Evolutionary conservation across 2,113 vertebrate genomes (phyloP), one percentile per base, ranked within the genome.

Genomic region (Psilopsiagon aurifrons): DNA sequence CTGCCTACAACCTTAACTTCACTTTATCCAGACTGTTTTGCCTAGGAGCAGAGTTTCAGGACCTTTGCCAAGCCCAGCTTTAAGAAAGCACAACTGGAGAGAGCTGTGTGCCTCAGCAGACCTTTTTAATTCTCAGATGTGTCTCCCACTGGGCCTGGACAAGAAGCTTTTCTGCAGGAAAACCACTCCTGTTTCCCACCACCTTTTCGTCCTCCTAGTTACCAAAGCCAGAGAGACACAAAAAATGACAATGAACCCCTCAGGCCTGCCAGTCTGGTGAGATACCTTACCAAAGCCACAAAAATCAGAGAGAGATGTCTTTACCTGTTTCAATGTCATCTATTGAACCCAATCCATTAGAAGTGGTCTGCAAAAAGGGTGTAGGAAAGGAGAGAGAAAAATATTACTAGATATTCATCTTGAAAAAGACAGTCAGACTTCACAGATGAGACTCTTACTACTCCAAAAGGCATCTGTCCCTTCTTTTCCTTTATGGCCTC

Each of bases 241-340:
- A 80, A 93, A 24, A 46, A 71, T 69, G 57, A 44, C 2, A 5
- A 64, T 27, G 12, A 86, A 78, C 24, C 22, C 47, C 69, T 93
- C 66, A 84, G 84, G 35, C 60, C 35, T 70, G 35, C 29, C 68
- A 92, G 49, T 23, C 62, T 76, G 44, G 28, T 84, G 49, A 79
- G 28, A 60, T 43, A 82, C 8, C 44, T 89, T 51, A 76, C 5
- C 3, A 2, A 88, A 84, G 81, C 20, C 70, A 89, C 11, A 57
- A 74, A 73, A 83, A 28, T 35, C 54, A 84, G 62, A 83, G 69
- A 70, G 33, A 63, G 54, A 52, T 35, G 47, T 28, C 85, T 96
- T 89, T 96, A 99, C 99, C 99, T 98, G 98, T 98, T 97, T 98
- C 97, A 0, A 98, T 97, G 86, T 98, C 96, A 96, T 98, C 97